Evolutionary conservation across 2,113 vertebrate genomes (phyloP).

Genomic region (Gavia stellata): DNA sequence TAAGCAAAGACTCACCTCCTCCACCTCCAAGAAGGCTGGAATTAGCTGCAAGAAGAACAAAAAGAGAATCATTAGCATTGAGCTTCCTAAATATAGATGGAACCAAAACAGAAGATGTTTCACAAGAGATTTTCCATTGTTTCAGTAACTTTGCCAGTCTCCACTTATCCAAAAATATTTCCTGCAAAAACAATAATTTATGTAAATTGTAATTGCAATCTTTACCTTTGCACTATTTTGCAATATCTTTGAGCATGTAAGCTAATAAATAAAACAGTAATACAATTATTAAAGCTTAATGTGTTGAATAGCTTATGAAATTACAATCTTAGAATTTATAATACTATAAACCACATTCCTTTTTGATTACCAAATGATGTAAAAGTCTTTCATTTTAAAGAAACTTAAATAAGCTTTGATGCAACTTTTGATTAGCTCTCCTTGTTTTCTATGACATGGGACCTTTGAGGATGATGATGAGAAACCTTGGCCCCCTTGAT

Average conservation of each 20-base stretch:
- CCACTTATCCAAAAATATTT: neutral
- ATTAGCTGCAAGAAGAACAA: constrained; percentile 83
- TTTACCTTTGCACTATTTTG: neutral
- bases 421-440: neutral
- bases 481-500: neutral
- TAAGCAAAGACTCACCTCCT: constrained; percentile 84
- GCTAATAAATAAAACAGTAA: neutral
- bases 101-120: neutral
- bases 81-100: neutral
- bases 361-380: neutral
- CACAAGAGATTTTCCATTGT: neutral
- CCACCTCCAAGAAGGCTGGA: constrained; percentile 95
- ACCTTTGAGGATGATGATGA: neutral
- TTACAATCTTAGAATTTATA: neutral
- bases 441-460: neutral
- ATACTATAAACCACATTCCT: neutral
- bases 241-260: neutral
- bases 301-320: neutral
- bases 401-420: neutral
- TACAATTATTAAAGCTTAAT: neutral
- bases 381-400: neutral
- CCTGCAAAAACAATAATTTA: neutral
- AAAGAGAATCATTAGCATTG: constrained; percentile 44
- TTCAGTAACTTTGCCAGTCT: neutral
- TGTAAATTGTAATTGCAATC: neutral